phyloP scores from a whole-genome alignment of 1,140 invertebrate species.

The Bombus terrestris region DNA sequence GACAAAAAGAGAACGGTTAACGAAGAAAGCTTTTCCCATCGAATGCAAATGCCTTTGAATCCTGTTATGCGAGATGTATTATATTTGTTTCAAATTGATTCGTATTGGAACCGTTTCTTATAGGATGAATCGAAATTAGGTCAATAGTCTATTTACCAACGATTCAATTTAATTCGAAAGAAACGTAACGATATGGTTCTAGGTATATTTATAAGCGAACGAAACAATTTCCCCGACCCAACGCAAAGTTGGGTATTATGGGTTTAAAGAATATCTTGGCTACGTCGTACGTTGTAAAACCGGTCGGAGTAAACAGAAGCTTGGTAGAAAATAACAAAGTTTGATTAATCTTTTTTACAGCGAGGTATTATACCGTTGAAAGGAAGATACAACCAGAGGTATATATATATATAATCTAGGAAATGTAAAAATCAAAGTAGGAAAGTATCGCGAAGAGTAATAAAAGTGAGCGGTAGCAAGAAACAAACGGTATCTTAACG shows the following conservation, averaged over 20 bases:
- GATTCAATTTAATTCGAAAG: background rate
- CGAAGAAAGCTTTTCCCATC: background rate
- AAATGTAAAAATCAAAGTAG: background rate
- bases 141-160: background rate
- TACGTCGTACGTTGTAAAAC: background rate
- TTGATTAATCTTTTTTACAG: background rate
- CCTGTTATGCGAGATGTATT: background rate
- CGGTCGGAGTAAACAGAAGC: background rate
- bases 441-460: background rate
- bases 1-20: background rate
- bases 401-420: background rate
- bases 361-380: background rate
- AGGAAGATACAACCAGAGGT: background rate
- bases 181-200: background rate
- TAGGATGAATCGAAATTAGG: background rate
- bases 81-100: background rate
- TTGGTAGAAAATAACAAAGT: background rate
- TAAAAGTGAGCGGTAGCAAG: background rate
- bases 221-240: background rate
- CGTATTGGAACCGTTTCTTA: background rate
- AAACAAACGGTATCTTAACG: background rate
- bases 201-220: background rate
- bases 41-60: background rate
- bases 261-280: background rate
- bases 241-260: background rate